Base-by-base conservation (phyloP, 2,888 invertebrate genomes). In the Deilephila elpenor region DNA sequence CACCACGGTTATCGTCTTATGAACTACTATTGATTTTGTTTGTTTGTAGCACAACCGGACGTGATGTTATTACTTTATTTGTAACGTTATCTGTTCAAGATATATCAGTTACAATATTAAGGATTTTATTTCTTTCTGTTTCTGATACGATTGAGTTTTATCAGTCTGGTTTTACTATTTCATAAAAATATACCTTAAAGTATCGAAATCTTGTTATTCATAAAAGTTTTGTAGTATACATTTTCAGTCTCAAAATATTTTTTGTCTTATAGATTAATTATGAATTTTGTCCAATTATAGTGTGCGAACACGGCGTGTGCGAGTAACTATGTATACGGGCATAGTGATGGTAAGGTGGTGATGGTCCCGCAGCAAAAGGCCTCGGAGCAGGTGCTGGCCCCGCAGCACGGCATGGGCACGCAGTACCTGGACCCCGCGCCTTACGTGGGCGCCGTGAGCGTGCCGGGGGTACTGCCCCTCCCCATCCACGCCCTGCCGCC, bases 351-450 rank as follows among this genome's bases (percentile, higher is more conserved):
- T 74, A 71, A 78, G 74, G 78, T 81, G 78, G 79, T 81, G 78
- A 77, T 82, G 78, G 79, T 78, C 74, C 79, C 76, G 72, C 83
- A 84, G 83, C 70, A 77, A 3, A 88, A 85, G 78, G 62, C 51
- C 0, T 5, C 74, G 5, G 87, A 87, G 44, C 61, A 82, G 0
- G 34, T 88, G 1, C 83, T 93, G 32, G 86, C 89, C 59, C 91
- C 95, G 11, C 93, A 92, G 77, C 90, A 90, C 78, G 84, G 83
- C 6, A 90, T 93, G 6, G 93, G 91, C 0, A 84, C 90, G 2
- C 92, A 93, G 81, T 94, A 88, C 79, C 75, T 93, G 29, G 91
- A 93, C 71, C 91, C 92, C 2, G 80, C 87, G 5, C 89, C 91
- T 5, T 93, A 89, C 78, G 85, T 91, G 6, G 79, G 85, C 20